Conservation (phyloP, 2,113 vertebrate genomes). For the Calonectris borealis region DNA sequence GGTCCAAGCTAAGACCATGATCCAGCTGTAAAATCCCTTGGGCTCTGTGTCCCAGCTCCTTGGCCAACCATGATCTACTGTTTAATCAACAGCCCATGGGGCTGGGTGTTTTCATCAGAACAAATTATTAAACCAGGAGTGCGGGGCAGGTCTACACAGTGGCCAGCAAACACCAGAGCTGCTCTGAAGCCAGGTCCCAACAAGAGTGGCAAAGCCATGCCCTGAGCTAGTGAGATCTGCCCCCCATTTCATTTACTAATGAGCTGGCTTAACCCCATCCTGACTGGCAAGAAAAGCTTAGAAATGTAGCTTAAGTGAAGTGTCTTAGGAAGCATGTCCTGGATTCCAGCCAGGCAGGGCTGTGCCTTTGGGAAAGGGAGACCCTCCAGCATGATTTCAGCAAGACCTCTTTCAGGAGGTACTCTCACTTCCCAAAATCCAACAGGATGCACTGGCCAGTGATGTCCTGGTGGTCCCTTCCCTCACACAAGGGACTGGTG, state of each 20-base stretch:
- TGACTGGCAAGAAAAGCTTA: background rate
- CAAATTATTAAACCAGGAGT: background rate
- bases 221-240: background rate
- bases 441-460: background rate
- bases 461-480: background rate
- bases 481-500: background rate
- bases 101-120: background rate
- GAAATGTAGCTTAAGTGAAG: background rate
- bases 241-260: background rate
- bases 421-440: background rate
- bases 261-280: background rate
- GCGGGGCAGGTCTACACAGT: background rate
- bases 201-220: background rate
- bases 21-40: background rate
- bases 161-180: background rate
- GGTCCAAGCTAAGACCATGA: background rate
- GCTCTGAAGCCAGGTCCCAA: background rate
- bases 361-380: background rate
- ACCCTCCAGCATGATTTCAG: background rate
- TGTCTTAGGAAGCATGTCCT: background rate
- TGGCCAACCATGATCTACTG: background rate
- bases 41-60: background rate
- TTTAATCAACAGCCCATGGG: background rate
- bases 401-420: background rate
- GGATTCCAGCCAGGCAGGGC: background rate